Conservation (phyloP, 2,888 invertebrate genomes). For the Eristalis tenax region DNA sequence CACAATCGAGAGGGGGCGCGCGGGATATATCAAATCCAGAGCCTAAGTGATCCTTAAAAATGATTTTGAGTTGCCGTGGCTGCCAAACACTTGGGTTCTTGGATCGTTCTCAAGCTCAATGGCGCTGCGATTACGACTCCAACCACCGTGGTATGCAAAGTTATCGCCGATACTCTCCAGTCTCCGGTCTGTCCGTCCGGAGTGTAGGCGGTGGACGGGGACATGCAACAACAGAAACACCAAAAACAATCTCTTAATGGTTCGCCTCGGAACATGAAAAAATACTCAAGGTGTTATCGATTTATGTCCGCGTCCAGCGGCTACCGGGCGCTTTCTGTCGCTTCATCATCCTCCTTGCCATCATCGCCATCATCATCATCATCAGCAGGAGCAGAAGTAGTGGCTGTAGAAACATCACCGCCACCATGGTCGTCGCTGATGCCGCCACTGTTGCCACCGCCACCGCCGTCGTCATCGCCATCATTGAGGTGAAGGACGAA, state of each 20-base stretch:
- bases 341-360: slow-evolving; percentile 73
- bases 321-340: slow-evolving; percentile 79
- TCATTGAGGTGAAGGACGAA: slow-evolving; percentile 1
- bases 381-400: not conserved
- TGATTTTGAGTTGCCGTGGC: slow-evolving; percentile 31
- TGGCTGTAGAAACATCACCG: slow-evolving; percentile 3
- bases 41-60: slow-evolving; percentile 66
- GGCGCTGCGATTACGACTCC: slow-evolving; percentile 54
- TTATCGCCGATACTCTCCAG: slow-evolving; percentile 45
- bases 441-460: not conserved
- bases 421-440: too few relatives aligned
- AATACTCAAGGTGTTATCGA: slow-evolving; percentile 82
- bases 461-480: not conserved
- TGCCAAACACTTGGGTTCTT: not conserved
- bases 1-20: not conserved
- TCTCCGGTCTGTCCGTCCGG: slow-evolving; percentile 14
- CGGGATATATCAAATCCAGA: slow-evolving; percentile 20
- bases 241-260: slow-evolving; percentile 81
- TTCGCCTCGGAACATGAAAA: slow-evolving; percentile 82
- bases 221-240: slow-evolving; percentile 36
- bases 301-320: slow-evolving; percentile 82
- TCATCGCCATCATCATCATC: slow-evolving; percentile 45
- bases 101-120: slow-evolving; percentile 30
- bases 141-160: slow-evolving; percentile 64
- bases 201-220: not conserved